Evolutionary conservation across 2,113 vertebrate genomes (phyloP), one percentile per base, ranked within the genome.

Genomic region (Erinaceus europaeus): DNA sequence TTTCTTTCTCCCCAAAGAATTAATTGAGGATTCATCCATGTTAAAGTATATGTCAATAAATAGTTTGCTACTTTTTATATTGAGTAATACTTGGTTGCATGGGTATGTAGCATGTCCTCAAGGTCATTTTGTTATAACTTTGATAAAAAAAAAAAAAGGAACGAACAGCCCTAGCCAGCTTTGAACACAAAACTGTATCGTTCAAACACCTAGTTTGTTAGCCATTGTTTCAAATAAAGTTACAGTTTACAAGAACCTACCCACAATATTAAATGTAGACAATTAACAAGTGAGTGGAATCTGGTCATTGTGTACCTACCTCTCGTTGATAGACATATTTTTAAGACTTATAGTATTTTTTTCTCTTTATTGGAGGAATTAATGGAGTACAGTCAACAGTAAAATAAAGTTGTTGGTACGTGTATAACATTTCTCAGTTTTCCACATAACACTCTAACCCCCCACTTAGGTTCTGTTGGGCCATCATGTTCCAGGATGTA

Each of bases 21-120:
- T 92, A 74, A 74, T 61, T 69, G 79, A 38, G 32, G 46, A 68
- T 76, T 72, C 21, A 38, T 67, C 20, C 6, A 27, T 74, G 11
- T 84, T 42, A 74, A 34, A 71, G 55, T 75, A 9, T 72, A 15
- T 67, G 21, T 59, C 42, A 23, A 15, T 79, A 81, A 23, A 15
- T 79, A 81, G 34, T 76, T 90, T 9, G 52, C 68, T 74, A 29
- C 27, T 76, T 86, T 73, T 84, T 86, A 48, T 77, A n/a, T 36
- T 59, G 15, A 80, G 50, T 85, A 38, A 21, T 77, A 69, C 67
- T 93, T 88, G 59, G 73, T 86, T 72, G 15, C 53, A 6, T 88
- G 18, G n/a, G 15, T 73, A 44, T 42, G 40, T 8, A 68, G 38
- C 4, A 64, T 13, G 61, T 27, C 10, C 42, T 68, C 65, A 15